Base-by-base conservation (phyloP, 2,888 invertebrate species). In the Acheta domesticus region DNA sequence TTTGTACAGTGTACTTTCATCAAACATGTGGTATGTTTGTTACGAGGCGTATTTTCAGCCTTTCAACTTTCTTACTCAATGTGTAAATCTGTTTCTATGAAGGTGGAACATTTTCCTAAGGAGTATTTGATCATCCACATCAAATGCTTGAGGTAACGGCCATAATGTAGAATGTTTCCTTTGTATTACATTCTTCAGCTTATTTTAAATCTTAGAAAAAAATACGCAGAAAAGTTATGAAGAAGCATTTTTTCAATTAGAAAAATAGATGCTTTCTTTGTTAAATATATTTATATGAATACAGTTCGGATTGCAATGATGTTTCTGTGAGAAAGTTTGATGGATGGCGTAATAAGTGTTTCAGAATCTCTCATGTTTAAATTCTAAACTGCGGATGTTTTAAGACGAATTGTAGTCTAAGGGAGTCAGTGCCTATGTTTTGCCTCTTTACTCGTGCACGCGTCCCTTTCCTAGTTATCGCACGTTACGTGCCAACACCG, bases 391-490 rank as follows among this genome's bases (percentile, higher is more conserved):
- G 62, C 62, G n/a, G n/a, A 62, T 62, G n/a, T 36, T 36, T 36
- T 62, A n/a, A 62, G n/a, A n/a, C n/a, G 62, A 62, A 19, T 62
- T 62, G 62, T 62, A 62, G 62, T 19, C 62, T n/a, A 62, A 62
- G 62, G 62, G 62, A 62, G 14, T 62, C 62, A n/a, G 62, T 62
- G 62, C 62, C 62, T 62, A 62, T 62, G 62, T 62, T 62, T 62
- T 62, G 14, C 62, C 62, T 62, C 14, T 12, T 36, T 19, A 12
- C 14, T 62, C 62, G n/a, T 4, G 62, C 62, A 62, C 62, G 14
- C n/a, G n/a, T 62, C 62, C 62, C 62, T 62, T 12, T 19, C 14
- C n/a, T 62, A 36, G 36, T 36, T 36, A 36, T 8, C 36, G 36
- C 36, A 36, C 36, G 36, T 36, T 36, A 8, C 36, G 36, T 36